A percentile compares a stretch with the other conserved stretches of the same genome.
These are phyloP conservation scores for Tympanuchus pallidicinctus DNA, from an alignment of 2,113 vertebrate species.

Conservation along the genomic window DNA sequence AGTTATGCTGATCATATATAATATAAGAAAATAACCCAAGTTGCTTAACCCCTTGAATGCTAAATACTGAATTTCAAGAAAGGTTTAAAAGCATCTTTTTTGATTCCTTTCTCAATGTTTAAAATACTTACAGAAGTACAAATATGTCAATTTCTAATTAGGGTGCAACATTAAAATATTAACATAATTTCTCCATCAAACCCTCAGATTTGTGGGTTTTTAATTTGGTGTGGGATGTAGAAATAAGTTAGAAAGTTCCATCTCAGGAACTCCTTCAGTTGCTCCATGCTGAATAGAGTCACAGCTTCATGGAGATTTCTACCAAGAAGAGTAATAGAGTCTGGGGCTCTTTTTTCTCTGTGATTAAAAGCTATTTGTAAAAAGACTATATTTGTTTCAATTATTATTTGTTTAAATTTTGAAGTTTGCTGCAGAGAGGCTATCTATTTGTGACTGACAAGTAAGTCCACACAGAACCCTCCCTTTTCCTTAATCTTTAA, in stretches of 20 bases:
- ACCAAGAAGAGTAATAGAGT: neutral
- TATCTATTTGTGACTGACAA: conserved; percentile 1
- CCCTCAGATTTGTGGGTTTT: neutral
- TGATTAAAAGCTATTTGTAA: neutral
- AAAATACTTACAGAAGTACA: neutral
- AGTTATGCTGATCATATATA: neutral
- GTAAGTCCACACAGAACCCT: neutral
- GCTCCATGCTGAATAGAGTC: neutral
- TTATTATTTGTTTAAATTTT: neutral
- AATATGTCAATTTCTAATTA: neutral
- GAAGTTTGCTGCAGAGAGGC: neutral
- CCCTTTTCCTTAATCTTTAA: neutral
- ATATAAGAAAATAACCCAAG: neutral
- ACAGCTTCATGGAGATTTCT: neutral
- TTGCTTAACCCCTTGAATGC: conserved; percentile 19
- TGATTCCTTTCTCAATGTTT: neutral
- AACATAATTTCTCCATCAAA: neutral
- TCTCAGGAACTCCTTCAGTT: neutral
- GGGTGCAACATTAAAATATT: neutral
- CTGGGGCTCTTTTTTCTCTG: neutral
- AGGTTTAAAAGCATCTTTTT: neutral
- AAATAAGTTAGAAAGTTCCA: neutral
- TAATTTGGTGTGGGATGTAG: neutral
- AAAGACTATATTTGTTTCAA: neutral
- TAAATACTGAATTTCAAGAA: conserved; percentile 14